phyloP scores from a whole-genome alignment of 2,888 invertebrate species.

The Lycophotia porphyrea region DNA sequence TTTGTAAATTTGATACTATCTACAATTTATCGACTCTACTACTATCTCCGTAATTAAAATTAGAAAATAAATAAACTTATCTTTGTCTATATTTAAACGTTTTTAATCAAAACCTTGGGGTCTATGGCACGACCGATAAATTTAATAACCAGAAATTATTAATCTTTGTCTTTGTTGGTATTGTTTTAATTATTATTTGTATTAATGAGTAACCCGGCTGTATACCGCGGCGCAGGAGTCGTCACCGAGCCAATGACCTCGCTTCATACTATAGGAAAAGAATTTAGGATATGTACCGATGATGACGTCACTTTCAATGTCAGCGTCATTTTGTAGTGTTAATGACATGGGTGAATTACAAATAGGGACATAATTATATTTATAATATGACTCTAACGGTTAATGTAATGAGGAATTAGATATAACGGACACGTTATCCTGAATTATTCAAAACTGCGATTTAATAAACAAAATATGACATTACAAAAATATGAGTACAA shows the following conservation, averaged over 20 bases:
- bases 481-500: not conserved
- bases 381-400: not conserved
- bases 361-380: not conserved
- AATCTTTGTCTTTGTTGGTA: slow-evolving; percentile 65
- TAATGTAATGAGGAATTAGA: not conserved
- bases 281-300: slow-evolving; percentile 70
- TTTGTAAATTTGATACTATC: not conserved
- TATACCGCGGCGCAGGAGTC: slow-evolving; percentile 58
- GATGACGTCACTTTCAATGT: slow-evolving; percentile 76
- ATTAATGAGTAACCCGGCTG: slow-evolving; percentile 61
- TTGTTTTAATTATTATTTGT: slow-evolving; percentile 67
- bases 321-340: slow-evolving; percentile 55
- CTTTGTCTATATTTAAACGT: slow-evolving; percentile 23
- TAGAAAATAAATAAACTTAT: slow-evolving; percentile 21
- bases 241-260: slow-evolving; percentile 69
- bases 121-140: slow-evolving; percentile 56
- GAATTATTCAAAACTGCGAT: not conserved
- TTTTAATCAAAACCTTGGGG: slow-evolving; percentile 27
- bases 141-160: slow-evolving; percentile 56
- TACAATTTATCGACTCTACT: not conserved
- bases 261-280: slow-evolving; percentile 69
- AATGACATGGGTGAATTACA: slow-evolving; percentile 29
- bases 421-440: not conserved
- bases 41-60: slow-evolving; percentile 2
- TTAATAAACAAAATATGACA: not conserved